Percentiles rank a stretch among this genome's conserved stretches.
phyloP scores from a whole-genome alignment of 2,888 invertebrate genomes.

The Globia sparganii region DNA sequence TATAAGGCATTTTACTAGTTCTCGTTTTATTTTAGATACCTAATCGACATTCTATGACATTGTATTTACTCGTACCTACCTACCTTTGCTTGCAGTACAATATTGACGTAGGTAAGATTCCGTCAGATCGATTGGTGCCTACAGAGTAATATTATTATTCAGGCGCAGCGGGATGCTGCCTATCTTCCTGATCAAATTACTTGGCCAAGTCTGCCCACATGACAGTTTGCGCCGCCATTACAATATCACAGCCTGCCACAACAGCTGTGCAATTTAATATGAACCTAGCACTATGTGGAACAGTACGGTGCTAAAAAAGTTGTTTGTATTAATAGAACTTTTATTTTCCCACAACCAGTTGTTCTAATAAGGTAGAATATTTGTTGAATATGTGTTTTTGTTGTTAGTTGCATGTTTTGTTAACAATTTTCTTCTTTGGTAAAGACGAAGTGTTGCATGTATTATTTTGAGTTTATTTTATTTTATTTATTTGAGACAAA shows the following conservation, averaged over 20 bases:
- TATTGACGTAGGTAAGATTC: conserved; percentile 25
- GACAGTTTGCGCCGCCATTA: conserved; percentile 54
- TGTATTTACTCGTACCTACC: too few species aligned
- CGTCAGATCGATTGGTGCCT: conserved; percentile 13
- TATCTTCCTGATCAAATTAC: conserved; percentile 48
- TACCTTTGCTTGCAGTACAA: background rate
- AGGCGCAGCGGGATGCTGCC: conserved; percentile 19
- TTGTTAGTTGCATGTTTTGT: background rate
- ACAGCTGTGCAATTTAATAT: conserved; percentile 59
- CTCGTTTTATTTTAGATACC: background rate
- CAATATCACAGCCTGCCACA: conserved; percentile 38
- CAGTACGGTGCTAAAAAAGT: conserved; percentile 15
- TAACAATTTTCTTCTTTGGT: background rate
- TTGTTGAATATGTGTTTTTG: background rate
- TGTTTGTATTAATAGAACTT: conserved; percentile 19
- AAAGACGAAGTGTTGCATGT: background rate
- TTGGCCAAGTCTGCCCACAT: conserved; percentile 28
- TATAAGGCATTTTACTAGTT: background rate
- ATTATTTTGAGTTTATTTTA: too few species aligned
- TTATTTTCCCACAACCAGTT: conserved; percentile 1
- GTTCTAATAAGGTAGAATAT: background rate
- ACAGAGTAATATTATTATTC: conserved; percentile 30
- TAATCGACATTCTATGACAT: background rate
- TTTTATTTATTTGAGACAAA: too few species aligned
- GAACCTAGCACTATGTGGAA: conserved; percentile 22